phyloP scores from a whole-genome alignment of 2,797 vertebrate species.

The Morus bassanus region DNA sequence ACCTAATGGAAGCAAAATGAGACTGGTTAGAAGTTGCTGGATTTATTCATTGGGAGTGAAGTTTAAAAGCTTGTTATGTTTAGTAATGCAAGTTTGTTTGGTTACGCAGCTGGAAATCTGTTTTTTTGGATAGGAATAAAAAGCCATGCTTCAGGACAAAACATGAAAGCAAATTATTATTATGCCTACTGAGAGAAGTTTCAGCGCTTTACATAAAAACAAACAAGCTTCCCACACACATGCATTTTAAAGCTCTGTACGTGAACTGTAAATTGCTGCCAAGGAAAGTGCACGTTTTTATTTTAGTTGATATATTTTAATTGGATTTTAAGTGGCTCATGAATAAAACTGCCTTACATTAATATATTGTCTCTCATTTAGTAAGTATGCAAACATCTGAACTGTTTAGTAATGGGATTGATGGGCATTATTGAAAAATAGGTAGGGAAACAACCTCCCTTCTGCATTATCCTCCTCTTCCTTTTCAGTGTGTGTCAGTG shows the following conservation, averaged over 20 bases:
- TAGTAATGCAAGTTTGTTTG: constrained; percentile 28
- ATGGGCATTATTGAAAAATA: not conserved
- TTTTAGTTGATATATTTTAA: constrained; percentile 44
- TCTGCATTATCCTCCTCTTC: not conserved
- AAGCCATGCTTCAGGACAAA: constrained; percentile 54
- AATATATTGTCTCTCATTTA: not conserved
- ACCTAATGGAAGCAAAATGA: constrained; percentile 12
- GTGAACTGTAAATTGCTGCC: not conserved
- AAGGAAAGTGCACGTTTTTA: constrained; percentile 17
- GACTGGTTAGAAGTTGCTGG: not conserved
- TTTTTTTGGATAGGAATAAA: constrained; percentile 23
- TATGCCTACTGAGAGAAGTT: constrained; percentile 19
- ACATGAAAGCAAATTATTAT: constrained; percentile 51
- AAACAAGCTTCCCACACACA: constrained; percentile 29
- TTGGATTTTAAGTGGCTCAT: constrained; percentile 35
- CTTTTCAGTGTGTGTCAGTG: not conserved
- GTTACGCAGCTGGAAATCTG: constrained; percentile 40
- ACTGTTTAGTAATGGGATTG: not conserved
- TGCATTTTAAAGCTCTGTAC: not conserved
- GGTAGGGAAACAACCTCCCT: not conserved
- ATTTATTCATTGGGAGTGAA: not conserved
- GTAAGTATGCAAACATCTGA: not conserved
- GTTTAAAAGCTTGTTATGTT: constrained; percentile 39
- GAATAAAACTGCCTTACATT: constrained; percentile 16
- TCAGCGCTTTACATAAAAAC: constrained; percentile 36